A percentile compares a stretch with the other conserved stretches of the same genome.
phyloP scores from a whole-genome alignment of 2,113 vertebrate genomes.

The Nettapus auritus region DNA sequence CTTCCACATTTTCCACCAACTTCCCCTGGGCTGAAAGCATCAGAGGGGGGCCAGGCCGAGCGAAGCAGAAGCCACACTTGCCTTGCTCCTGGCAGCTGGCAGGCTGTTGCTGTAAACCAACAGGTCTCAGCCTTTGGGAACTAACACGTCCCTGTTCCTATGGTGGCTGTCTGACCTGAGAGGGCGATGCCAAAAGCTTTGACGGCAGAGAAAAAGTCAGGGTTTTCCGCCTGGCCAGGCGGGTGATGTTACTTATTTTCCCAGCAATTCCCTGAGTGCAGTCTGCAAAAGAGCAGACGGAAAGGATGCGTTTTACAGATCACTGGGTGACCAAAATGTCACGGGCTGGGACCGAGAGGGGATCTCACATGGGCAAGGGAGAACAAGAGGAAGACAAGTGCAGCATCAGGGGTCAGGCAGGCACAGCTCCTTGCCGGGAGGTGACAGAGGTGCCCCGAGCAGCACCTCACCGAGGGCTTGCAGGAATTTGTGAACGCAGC shows the following conservation, averaged over 20 bases:
- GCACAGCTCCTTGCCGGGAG: not conserved
- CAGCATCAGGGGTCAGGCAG: not conserved
- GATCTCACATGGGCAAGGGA: not conserved
- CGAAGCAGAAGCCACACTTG: accelerated
- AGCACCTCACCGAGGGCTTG: accelerated
- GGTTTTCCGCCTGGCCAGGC: not conserved
- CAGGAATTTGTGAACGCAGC: not conserved
- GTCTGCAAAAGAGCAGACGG: not conserved
- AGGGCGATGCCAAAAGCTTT: not conserved
- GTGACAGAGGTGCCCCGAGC: not conserved
- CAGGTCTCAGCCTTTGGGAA: not conserved
- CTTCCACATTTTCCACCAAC: not conserved
- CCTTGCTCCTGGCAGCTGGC: not conserved
- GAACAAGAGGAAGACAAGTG: not conserved
- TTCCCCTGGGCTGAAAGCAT: not conserved
- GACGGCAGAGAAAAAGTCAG: not conserved
- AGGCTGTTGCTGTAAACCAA: not conserved
- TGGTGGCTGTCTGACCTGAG: not conserved
- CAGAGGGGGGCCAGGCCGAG: accelerated
- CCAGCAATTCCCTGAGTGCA: not conserved
- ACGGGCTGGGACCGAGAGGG: not conserved
- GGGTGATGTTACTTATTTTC: not conserved
- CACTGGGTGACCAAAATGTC: not conserved
- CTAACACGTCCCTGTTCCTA: not conserved
- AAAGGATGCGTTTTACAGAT: not conserved